phyloP scores from a whole-genome alignment of 2,797 vertebrate genomes.

The Syngnathus acus region DNA sequence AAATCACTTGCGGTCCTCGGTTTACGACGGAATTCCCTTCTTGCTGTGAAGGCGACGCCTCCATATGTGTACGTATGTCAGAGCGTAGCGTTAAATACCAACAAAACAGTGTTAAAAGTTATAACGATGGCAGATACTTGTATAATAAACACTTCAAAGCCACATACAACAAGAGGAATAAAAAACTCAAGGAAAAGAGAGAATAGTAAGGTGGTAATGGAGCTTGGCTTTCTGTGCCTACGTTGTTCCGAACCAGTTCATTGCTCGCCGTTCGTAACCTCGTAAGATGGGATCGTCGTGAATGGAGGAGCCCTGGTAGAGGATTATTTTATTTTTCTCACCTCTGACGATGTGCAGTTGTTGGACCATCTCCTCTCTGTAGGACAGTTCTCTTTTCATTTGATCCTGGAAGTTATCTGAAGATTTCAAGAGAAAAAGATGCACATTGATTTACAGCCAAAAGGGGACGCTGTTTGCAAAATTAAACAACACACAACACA shows the following conservation, averaged over 20 bases:
- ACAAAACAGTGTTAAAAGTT: neutral
- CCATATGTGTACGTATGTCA: neutral
- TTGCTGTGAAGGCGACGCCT: neutral
- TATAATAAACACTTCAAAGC: neutral
- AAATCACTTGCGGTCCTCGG: neutral
- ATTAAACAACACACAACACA: neutral
- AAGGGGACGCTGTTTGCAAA: neutral
- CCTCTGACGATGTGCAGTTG: slow-evolving; percentile 97
- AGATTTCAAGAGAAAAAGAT: slow-evolving; percentile 23
- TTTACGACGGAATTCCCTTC: neutral
- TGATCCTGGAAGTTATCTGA: slow-evolving; percentile 98
- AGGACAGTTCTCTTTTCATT: slow-evolving; percentile 97
- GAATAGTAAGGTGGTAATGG: too few species aligned
- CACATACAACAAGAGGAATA: neutral
- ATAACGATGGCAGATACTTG: neutral
- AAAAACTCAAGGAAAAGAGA: too few species aligned
- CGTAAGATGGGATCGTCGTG: neutral
- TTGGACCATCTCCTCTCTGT: slow-evolving; percentile 97
- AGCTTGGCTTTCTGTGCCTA: neutral
- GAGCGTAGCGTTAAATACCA: neutral
- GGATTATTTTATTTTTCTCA: slow-evolving; percentile 63
- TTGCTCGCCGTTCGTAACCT: neutral
- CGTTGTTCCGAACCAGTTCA: neutral
- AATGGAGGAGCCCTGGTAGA: neutral
- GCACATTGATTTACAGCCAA: neutral